Conservation (phyloP, 1,140 invertebrate genomes). For the Panulirus ornatus region DNA sequence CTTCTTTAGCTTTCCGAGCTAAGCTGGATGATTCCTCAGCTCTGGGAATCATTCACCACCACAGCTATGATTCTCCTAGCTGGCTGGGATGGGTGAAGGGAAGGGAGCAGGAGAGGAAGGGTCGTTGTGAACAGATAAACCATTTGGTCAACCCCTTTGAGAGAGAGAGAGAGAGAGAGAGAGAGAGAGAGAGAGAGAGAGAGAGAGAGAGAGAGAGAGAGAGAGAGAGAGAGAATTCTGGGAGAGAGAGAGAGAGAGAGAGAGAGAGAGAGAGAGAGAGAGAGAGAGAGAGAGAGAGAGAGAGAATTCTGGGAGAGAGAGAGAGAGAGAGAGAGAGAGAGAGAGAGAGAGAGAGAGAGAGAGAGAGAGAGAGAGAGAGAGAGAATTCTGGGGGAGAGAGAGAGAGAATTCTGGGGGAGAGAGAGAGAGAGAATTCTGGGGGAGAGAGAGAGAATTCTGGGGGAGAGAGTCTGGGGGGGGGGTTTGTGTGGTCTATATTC, state of each 20-base stretch:
- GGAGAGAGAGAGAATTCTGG: not conserved
- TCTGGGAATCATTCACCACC: too few species aligned
- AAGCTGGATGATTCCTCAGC: too few species aligned
- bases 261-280: constrained; percentile 16
- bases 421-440: not conserved
- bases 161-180: not conserved
- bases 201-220: not conserved
- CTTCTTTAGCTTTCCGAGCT: too few species aligned
- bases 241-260: constrained; percentile 9
- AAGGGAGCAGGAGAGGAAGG: too few species aligned
- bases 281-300: constrained; percentile 32
- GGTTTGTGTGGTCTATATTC: too few species aligned
- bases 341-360: not conserved
- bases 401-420: not conserved
- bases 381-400: not conserved
- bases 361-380: not conserved
- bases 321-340: not conserved
- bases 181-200: not conserved
- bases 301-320: not conserved
- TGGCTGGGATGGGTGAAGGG: too few species aligned
- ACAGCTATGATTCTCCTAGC: too few species aligned
- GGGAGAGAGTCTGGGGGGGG: not conserved
- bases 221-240: not conserved
- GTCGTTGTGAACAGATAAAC: too few species aligned
- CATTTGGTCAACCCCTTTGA: too few species aligned